Percentiles rank a stretch among this genome's conserved stretches.
These are phyloP conservation scores for Thalassoma bifasciatum DNA, from an alignment of 2,113 vertebrate genomes.

Conservation along the genomic window DNA sequence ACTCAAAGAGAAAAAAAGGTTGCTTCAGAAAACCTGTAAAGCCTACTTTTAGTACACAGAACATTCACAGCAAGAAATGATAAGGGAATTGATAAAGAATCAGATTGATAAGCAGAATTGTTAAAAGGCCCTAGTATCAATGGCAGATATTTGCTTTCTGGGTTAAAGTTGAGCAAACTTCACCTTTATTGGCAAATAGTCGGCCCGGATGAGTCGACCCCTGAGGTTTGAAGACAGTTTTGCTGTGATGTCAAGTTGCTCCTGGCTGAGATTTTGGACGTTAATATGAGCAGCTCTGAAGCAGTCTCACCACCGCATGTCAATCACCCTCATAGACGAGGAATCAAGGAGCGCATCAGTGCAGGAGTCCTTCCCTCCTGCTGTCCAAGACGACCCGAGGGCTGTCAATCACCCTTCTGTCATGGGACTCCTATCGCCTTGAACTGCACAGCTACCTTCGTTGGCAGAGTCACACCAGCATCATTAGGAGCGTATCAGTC, in stretches of 20 bases:
- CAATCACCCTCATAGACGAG: conserved; percentile 39
- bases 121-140: no score
- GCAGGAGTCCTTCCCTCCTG: conserved; percentile 34
- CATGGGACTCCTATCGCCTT: conserved; percentile 10
- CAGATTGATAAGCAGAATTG: no score
- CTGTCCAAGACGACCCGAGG: conserved; percentile 13
- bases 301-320: conserved; percentile 17
- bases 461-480: conserved; percentile 26
- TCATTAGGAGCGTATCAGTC: conserved; percentile 46
- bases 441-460: conserved; percentile 38
- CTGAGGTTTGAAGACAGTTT: neutral
- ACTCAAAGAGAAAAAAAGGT: no score
- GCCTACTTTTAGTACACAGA: no score
- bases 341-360: conserved; percentile 21
- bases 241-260: neutral
- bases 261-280: neutral
- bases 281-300: conserved; percentile 13
- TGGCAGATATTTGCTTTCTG: no score
- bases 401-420: conserved; percentile 50
- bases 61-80: no score
- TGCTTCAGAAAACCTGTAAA: no score
- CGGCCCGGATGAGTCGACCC: no score
- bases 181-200: no score
- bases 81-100: no score
- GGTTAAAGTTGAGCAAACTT: no score